phyloP scores from a whole-genome alignment of 2,113 vertebrate species.

The Atlantisia rogersi region DNA sequence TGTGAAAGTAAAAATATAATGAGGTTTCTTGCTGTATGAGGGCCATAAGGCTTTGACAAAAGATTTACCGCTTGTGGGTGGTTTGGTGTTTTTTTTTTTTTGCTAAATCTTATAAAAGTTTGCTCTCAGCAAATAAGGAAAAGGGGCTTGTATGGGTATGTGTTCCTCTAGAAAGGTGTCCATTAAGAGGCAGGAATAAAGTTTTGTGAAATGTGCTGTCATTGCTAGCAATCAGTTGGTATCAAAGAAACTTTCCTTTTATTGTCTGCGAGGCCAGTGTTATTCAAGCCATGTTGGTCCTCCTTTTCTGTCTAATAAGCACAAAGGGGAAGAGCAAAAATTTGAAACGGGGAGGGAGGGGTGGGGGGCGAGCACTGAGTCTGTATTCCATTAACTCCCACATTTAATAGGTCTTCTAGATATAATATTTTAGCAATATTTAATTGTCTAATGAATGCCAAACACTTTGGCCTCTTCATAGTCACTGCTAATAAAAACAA shows the following conservation, averaged over 20 bases:
- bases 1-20: neutral
- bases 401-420: neutral
- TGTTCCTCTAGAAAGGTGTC: neutral
- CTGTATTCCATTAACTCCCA: neutral
- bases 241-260: neutral
- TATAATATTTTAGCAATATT: neutral
- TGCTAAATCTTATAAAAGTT: neutral
- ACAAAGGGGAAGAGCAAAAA: neutral
- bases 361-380: accelerated
- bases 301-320: neutral
- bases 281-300: neutral
- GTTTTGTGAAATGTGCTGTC: neutral
- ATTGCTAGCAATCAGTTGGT: neutral
- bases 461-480: neutral
- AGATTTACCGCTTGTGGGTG: neutral
- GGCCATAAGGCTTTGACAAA: neutral
- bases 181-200: neutral
- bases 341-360: neutral
- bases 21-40: neutral
- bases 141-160: neutral
- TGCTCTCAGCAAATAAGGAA: neutral
- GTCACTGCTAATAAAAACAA: neutral
- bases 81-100: neutral
- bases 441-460: neutral
- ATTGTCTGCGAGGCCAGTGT: neutral